These are phyloP conservation scores for Plecturocebus donacophilus DNA, from an alignment of 2,113 vertebrate genomes.

Conservation along the genomic window DNA sequence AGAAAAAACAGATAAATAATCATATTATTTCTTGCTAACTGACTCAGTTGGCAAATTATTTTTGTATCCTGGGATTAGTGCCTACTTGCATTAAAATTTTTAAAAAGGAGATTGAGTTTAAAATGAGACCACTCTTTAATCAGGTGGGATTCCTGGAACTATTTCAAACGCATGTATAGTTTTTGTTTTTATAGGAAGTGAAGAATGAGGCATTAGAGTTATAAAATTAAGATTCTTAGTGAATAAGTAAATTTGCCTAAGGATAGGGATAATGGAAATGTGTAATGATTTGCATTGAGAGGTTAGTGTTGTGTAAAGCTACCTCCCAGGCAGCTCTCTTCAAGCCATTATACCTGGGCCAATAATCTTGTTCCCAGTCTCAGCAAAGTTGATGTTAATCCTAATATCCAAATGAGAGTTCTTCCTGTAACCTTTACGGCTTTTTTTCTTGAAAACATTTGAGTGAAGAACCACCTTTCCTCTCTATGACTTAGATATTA, in stretches of 20 bases:
- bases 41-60: conserved; percentile 55
- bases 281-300: conserved; percentile 29
- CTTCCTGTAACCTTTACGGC: not conserved
- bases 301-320: conserved; percentile 20
- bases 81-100: conserved; percentile 43
- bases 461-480: not conserved
- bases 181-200: conserved; percentile 50
- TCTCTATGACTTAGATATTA: not conserved
- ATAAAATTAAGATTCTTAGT: conserved; percentile 40
- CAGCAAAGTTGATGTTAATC: conserved; percentile 11
- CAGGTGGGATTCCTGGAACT: not conserved
- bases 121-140: conserved; percentile 31
- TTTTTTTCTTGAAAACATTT: not conserved
- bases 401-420: conserved; percentile 8
- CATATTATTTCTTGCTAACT: conserved; percentile 39
- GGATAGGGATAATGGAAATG: not conserved
- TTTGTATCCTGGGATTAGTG: conserved; percentile 35
- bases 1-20: conserved; percentile 23
- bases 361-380: not conserved
- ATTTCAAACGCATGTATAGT: conserved; percentile 2
- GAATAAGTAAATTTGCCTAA: conserved; percentile 8
- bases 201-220: conserved; percentile 12
- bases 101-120: conserved; percentile 22
- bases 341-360: not conserved
- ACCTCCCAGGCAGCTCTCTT: not conserved